Evolutionary conservation across 2,888 invertebrate species (phyloP).

Genomic region (Papilio demoleus): DNA sequence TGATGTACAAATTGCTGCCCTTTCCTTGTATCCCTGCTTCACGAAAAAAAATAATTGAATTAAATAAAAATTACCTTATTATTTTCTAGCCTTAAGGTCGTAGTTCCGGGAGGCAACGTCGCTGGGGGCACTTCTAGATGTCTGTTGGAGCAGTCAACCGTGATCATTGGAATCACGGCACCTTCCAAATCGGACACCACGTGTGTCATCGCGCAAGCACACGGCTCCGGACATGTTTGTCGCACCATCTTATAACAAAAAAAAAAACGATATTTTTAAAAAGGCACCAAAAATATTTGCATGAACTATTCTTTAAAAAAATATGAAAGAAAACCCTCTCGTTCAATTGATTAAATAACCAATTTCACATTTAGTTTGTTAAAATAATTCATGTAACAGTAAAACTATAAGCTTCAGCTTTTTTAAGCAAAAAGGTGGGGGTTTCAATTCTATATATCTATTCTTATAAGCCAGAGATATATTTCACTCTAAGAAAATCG

Average conservation of each 20-base stretch:
- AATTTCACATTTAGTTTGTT: no score
- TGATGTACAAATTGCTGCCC: background rate
- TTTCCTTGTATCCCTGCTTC: background rate
- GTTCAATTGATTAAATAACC: no score
- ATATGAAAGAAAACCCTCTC: no score
- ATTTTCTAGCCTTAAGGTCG: slow-evolving; percentile 85
- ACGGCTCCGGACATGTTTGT: slow-evolving; percentile 84
- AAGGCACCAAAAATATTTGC: no score
- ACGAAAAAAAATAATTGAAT: background rate
- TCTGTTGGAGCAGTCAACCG: slow-evolving; percentile 86
- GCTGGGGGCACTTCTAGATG: slow-evolving; percentile 83
- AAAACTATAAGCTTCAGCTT: no score
- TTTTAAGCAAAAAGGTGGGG: no score
- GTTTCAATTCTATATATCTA: no score
- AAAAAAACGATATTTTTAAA: background rate
- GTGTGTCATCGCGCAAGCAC: slow-evolving; percentile 85
- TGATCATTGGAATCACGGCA: slow-evolving; percentile 84
- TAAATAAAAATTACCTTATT: slow-evolving; percentile 83
- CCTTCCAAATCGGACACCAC: slow-evolving; percentile 81
- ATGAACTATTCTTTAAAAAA: no score
- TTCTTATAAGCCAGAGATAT: no score
- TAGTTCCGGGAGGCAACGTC: slow-evolving; percentile 86
- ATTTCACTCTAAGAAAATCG: background rate
- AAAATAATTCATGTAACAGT: no score
- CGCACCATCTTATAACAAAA: slow-evolving; percentile 72